Evolutionary conservation across 2,113 vertebrate species (phyloP).

Genomic region (Ictalurus furcatus): DNA sequence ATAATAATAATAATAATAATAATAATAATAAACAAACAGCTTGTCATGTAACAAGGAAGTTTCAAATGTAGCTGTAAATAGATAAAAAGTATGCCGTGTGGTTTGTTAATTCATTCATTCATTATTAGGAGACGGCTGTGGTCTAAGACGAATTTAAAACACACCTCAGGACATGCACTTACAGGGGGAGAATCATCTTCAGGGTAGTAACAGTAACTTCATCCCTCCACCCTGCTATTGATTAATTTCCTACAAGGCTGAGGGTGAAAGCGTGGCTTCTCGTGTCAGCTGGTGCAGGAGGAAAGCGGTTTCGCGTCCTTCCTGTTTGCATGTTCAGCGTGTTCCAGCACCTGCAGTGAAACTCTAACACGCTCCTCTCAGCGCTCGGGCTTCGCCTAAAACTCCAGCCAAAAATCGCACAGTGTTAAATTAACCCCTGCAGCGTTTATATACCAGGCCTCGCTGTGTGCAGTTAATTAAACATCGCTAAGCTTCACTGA

Average conservation of each 20-base stretch:
- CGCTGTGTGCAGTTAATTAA: constrained; percentile 2
- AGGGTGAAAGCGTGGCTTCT: background rate
- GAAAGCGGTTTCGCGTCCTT: constrained; percentile 28
- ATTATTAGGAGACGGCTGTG: background rate
- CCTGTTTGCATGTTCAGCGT: constrained; percentile 48
- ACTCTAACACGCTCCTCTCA: background rate
- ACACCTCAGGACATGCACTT: background rate
- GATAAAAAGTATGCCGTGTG: background rate
- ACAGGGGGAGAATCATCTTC: background rate
- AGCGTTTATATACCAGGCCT: background rate
- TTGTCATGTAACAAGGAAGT: background rate
- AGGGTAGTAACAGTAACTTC: background rate
- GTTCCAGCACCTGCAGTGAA: constrained; percentile 43
- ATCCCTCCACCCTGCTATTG: constrained; percentile 14
- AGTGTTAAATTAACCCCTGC: background rate
- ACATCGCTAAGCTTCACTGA: background rate
- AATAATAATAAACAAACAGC: background rate
- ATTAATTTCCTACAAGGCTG: background rate
- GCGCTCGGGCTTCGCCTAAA: background rate
- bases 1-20: too few species aligned
- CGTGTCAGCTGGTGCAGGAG: background rate
- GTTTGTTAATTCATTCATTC: background rate
- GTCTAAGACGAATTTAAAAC: background rate
- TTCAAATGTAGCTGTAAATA: background rate
- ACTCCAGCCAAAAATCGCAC: background rate